Evolutionary conservation across 2,113 vertebrate genomes (phyloP), one percentile per base, ranked within the genome.

Genomic region (Phyllostomus discolor): DNA sequence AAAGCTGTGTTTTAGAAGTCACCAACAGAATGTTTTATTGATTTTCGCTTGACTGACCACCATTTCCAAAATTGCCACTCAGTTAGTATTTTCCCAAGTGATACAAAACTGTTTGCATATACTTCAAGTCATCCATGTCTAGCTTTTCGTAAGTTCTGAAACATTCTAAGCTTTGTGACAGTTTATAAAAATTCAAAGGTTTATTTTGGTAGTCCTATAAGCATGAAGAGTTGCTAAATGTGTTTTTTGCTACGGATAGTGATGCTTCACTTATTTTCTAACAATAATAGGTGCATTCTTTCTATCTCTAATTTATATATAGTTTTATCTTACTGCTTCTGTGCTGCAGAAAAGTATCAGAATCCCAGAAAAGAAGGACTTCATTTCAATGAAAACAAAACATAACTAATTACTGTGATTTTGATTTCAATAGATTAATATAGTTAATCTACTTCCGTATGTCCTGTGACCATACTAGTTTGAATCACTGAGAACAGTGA

Each of bases 401-500:
- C 24, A n/a, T 48, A 83, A 4, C 16, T 85, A 92, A 96, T 82
- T 89, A 35, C 33, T 66, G 1, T 94, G 79, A 41, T 70, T 96
- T 94, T 72, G 8, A 93, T 81, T 95, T 81, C 16, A 64, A 94
- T 48, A 94, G 76, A 97, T 70, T 35, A 38, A 95, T 96, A 62
- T 0, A 86, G 95, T 96, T 97, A 62, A 80, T 91, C 69, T 88
- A 54, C 35, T 4, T 0, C 3, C 12, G 33, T 57, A 1, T 90
- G 35, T 83, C 62, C 7, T 12, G 11, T 97, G 84, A 95, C 1
- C 1, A 24, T 69, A 70, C 24, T 93, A 78, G 64, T 95, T 97
- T 94, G 90, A 96, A 91, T 97, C 82, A 94, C 38, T 52, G 69
- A 69, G 52, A 92, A 70, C 46, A 96, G 84, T 96, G 83, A 98